Percentiles rank a stretch among this genome's conserved stretches.
phyloP scores from a whole-genome alignment of 1,140 invertebrate genomes.

The Rhizoglyphus robini region DNA sequence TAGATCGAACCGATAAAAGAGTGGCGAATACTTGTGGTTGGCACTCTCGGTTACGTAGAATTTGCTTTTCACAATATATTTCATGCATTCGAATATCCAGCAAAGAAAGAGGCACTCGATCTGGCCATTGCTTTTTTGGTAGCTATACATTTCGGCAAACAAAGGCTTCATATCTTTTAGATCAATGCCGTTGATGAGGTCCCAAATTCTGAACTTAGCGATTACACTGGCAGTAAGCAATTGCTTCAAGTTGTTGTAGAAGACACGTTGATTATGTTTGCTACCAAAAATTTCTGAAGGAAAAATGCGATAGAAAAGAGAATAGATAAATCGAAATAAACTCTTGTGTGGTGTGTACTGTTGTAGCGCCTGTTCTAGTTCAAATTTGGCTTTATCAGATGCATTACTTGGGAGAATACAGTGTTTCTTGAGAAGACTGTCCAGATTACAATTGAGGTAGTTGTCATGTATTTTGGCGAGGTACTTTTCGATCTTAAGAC shows the following conservation, averaged over 20 bases:
- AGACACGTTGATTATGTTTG: not conserved
- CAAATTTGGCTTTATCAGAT: not conserved
- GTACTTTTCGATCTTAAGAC: not conserved
- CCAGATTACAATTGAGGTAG: not conserved
- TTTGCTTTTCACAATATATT: not conserved
- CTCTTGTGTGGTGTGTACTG: not conserved
- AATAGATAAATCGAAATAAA: not conserved
- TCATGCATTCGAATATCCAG: not conserved
- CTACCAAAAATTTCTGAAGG: not conserved
- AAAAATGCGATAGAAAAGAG: not conserved
- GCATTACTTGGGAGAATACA: not conserved
- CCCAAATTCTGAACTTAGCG: not conserved
- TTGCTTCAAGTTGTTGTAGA: not conserved
- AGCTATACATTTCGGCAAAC: not conserved
- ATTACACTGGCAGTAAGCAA: not conserved
- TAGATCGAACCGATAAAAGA: conserved; percentile 10
- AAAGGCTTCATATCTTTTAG: not conserved
- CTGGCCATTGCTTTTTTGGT: not conserved
- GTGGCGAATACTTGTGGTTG: not conserved
- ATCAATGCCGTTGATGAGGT: not conserved
- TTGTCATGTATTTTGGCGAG: not conserved
- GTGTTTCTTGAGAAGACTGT: not conserved
- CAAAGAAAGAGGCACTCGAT: not conserved
- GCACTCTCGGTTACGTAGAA: not conserved
- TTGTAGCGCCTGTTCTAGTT: not conserved